A percentile compares a stretch with the other conserved stretches of the same genome.
These are phyloP conservation scores for Oligia fasciuncula DNA, from an alignment of 2,888 invertebrate species.

Conservation along the genomic window DNA sequence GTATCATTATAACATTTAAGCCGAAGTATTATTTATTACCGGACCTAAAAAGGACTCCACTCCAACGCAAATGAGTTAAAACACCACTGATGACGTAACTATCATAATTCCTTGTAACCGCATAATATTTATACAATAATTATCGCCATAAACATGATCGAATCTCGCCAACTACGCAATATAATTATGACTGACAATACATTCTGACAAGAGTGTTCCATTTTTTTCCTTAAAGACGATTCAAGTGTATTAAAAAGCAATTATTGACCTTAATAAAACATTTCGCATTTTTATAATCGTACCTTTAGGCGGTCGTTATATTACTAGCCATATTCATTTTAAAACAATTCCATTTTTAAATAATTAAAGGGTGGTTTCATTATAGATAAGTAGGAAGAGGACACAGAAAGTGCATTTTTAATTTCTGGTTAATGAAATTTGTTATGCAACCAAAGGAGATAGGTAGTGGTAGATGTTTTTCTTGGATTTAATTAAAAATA, in stretches of 20 bases:
- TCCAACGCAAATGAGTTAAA: slow-evolving; percentile 36
- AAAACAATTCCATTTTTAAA: slow-evolving; percentile 61
- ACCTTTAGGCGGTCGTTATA: slow-evolving; percentile 69
- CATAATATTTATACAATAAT: slow-evolving; percentile 53
- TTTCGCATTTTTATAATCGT: slow-evolving; percentile 74
- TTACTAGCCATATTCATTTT: slow-evolving; percentile 64
- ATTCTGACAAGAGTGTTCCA: slow-evolving; percentile 61
- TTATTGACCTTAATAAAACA: slow-evolving; percentile 81
- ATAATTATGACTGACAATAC: slow-evolving; percentile 64
- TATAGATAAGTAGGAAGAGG: slow-evolving; percentile 16
- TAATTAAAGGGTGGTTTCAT: slow-evolving; percentile 50
- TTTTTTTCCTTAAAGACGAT: slow-evolving; percentile 68
- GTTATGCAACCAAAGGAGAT: not conserved
- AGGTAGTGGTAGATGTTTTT: not conserved
- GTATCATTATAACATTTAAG: slow-evolving; percentile 19
- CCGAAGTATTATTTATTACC: slow-evolving; percentile 38
- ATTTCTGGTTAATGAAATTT: slow-evolving; percentile 20
- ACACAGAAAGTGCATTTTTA: slow-evolving; percentile 3
- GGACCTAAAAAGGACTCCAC: slow-evolving; percentile 28
- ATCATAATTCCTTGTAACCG: slow-evolving; percentile 47
- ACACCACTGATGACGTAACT: slow-evolving; percentile 40
- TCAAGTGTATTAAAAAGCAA: slow-evolving; percentile 81
- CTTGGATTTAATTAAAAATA: not conserved
- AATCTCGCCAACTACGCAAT: slow-evolving; percentile 52
- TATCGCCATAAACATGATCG: slow-evolving; percentile 58